These are phyloP conservation scores for Sarcophaga caerulescens DNA, from an alignment of 2,888 invertebrate species.

Conservation along the genomic window DNA sequence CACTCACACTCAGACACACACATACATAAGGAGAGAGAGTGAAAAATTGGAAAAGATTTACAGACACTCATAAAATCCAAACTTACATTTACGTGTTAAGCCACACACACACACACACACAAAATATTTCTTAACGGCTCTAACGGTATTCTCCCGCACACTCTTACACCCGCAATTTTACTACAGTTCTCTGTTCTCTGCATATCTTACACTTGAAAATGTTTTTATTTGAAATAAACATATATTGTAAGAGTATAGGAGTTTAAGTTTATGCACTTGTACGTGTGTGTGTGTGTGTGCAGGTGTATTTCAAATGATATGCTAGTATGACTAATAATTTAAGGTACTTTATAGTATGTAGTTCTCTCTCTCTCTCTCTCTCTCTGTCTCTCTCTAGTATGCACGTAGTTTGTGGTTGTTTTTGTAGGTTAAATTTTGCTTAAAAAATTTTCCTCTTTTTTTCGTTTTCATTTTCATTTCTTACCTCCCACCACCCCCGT, in stretches of 20 bases:
- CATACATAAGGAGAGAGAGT: neutral
- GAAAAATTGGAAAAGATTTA: slow-evolving; percentile 36
- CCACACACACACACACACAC: slow-evolving; percentile 3
- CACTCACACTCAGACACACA: too few species aligned
- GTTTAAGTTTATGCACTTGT: neutral
- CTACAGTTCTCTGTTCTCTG: neutral
- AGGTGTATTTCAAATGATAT: neutral
- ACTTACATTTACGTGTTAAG: slow-evolving; percentile 37
- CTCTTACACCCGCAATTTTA: neutral
- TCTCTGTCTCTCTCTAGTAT: too few species aligned
- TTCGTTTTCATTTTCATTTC: too few species aligned
- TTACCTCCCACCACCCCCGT: too few species aligned
- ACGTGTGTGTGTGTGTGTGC: neutral
- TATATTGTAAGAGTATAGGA: neutral
- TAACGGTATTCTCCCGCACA: neutral
- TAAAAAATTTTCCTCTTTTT: too few species aligned
- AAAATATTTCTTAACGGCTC: neutral
- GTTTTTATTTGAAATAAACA: neutral
- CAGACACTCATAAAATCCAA: slow-evolving; percentile 44
- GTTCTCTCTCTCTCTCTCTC: neutral
- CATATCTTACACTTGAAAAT: too few species aligned
- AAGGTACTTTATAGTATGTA: slow-evolving; percentile 33
- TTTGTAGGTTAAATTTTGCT: too few species aligned
- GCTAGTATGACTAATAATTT: slow-evolving; percentile 36
- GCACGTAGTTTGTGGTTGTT: too few species aligned